Evolutionary conservation across 2,797 vertebrate species (phyloP).

Genomic region (Rhinella marina): DNA sequence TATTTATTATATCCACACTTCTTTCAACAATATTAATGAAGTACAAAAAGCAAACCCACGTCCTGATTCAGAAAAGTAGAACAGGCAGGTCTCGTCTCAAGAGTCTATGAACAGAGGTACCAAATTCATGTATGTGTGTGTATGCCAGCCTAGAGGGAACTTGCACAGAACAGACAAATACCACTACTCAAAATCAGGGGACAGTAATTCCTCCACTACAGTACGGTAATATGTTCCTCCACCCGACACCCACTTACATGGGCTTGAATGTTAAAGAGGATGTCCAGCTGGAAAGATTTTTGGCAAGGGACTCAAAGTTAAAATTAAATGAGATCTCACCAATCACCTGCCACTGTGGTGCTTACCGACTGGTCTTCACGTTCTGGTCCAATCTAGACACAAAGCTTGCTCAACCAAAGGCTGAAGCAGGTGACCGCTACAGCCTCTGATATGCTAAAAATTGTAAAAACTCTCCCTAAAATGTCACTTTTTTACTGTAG

Average conservation of each 20-base stretch:
- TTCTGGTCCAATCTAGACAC: too few relatives aligned
- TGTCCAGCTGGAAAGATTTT: too few relatives aligned
- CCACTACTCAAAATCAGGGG: background rate
- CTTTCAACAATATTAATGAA: slow-evolving; percentile 71
- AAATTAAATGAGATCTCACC: too few relatives aligned
- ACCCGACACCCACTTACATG: background rate
- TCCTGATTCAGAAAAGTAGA: slow-evolving; percentile 73
- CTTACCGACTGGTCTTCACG: too few relatives aligned
- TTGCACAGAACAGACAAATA: background rate
- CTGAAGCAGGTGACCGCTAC: too few relatives aligned
- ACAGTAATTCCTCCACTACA: background rate
- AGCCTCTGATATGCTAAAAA: too few relatives aligned
- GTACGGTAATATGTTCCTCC: background rate
- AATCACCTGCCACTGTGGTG: too few relatives aligned
- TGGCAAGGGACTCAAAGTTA: too few relatives aligned
- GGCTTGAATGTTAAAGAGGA: background rate
- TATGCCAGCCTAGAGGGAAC: background rate
- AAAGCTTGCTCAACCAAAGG: too few relatives aligned
- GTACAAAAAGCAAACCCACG: slow-evolving; percentile 74
- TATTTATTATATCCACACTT: slow-evolving; percentile 82
- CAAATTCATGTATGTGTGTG: background rate
- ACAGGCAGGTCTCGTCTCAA: slow-evolving; percentile 33
- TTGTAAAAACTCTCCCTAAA: too few relatives aligned
- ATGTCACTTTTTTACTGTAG: too few relatives aligned
- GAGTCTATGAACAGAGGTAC: slow-evolving; percentile 34